phyloP scores from a whole-genome alignment of 92 coral and sea anemone genomes.

The Zoanthus sociatus region DNA sequence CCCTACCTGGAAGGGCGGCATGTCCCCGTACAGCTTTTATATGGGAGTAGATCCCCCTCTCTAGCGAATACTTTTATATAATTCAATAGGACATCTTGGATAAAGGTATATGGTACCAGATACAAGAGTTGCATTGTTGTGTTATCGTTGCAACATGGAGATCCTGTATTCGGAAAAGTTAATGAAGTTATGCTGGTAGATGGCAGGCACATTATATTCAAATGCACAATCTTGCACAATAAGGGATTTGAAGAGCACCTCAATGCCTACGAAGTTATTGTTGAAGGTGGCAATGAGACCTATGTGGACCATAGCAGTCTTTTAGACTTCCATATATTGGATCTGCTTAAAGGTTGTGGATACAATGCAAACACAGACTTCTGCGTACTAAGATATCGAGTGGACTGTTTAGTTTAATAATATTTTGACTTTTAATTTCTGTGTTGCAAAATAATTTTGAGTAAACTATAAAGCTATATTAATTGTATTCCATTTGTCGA shows the following conservation, averaged over 20 bases:
- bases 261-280: slow-evolving; percentile 10
- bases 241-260: slow-evolving; percentile 1
- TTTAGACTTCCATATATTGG: not conserved
- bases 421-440: not conserved
- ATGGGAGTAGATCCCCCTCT: too few species aligned
- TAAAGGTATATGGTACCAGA: too few species aligned
- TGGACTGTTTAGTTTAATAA: slow-evolving; percentile 3
- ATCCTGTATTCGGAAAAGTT: slow-evolving; percentile 44
- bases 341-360: slow-evolving; percentile 9
- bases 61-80: too few species aligned
- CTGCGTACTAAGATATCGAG: not conserved
- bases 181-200: slow-evolving; percentile 50
- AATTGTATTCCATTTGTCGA: too few species aligned
- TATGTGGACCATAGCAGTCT: slow-evolving; percentile 8
- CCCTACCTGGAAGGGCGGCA: too few species aligned
- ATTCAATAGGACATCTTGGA: too few species aligned
- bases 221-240: slow-evolving; percentile 33
- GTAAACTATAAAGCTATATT: not conserved
- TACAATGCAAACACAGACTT: slow-evolving; percentile 1
- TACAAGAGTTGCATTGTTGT: too few species aligned
- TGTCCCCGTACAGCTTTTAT: too few species aligned
- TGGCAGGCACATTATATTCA: slow-evolving; percentile 52
- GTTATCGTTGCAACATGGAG: not conserved
- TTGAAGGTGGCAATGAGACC: not conserved
- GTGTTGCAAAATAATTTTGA: slow-evolving; percentile 6